Evolutionary conservation across 1,140 invertebrate genomes (phyloP).

Genomic region (Drosophila tsacasi): DNA sequence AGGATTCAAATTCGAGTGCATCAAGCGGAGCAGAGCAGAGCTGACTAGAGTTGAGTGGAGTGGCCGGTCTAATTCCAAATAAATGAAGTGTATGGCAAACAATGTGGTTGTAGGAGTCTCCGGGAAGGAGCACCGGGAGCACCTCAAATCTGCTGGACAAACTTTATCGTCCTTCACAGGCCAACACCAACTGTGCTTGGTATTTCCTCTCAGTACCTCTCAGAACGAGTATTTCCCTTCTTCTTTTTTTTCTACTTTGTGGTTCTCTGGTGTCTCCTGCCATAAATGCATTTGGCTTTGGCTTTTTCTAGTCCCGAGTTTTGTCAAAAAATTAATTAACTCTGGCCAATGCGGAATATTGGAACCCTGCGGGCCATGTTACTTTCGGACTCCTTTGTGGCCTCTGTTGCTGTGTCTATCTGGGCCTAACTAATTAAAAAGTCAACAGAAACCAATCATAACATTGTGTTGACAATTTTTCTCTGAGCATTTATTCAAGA

Average conservation of each 20-base stretch:
- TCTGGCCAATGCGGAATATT: constrained; percentile 32
- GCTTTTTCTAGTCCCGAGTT: constrained; percentile 43
- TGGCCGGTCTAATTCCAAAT: constrained; percentile 79
- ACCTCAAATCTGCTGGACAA: constrained; percentile 51
- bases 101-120: constrained; percentile 56
- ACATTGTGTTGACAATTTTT: constrained; percentile 50
- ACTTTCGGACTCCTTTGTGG: constrained; percentile 33
- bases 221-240: constrained; percentile 11
- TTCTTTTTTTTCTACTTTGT: constrained; percentile 12
- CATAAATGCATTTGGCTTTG: constrained; percentile 57
- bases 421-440: constrained; percentile 70
- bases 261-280: constrained; percentile 23
- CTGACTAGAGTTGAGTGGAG: constrained; percentile 30
- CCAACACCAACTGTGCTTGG: constrained; percentile 59
- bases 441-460: constrained; percentile 72
- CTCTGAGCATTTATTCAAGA: background rate
- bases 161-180: constrained; percentile 64
- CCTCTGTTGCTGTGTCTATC: constrained; percentile 14
- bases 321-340: constrained; percentile 73
- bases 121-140: constrained; percentile 1
- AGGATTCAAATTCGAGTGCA: constrained; percentile 84
- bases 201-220: constrained; percentile 13
- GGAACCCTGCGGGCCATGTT: constrained; percentile 28
- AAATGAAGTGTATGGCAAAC: constrained; percentile 84
- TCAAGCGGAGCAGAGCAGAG: constrained; percentile 35